phyloP scores from a whole-genome alignment of 2,113 vertebrate genomes.

The Anolis carolinensis region DNA sequence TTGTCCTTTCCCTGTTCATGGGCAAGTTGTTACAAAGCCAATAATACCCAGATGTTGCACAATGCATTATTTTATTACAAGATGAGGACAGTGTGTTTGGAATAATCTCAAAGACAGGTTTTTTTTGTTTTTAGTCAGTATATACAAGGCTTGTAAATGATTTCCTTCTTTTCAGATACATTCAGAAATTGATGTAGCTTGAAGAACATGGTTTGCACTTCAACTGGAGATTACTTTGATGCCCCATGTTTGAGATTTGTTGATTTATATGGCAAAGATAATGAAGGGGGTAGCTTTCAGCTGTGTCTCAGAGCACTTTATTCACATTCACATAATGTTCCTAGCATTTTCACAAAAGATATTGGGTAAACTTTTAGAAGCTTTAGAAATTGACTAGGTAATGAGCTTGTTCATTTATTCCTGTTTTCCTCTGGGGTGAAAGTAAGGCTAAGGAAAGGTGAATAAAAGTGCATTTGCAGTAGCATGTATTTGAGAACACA shows the following conservation, averaged over 20 bases:
- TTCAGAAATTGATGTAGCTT: background rate
- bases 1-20: too few relatives aligned
- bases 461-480: background rate
- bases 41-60: background rate
- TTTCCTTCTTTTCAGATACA: background rate
- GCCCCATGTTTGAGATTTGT: too few relatives aligned
- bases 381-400: too few relatives aligned
- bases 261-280: background rate
- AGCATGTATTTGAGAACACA: background rate
- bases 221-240: background rate
- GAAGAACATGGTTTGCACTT: background rate
- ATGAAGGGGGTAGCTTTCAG: background rate
- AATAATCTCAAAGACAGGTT: background rate
- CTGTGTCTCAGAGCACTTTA: background rate
- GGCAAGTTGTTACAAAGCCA: background rate
- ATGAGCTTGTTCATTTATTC: too few relatives aligned
- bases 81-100: background rate
- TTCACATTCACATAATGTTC: background rate
- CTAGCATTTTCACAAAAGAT: background rate
- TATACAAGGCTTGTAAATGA: background rate
- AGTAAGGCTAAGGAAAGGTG: background rate
- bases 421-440: background rate
- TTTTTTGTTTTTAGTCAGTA: background rate
- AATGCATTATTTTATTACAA: background rate
- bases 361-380: too few relatives aligned